phyloP scores from a whole-genome alignment of 2,888 invertebrate genomes.

The Stomorhina lunata region DNA sequence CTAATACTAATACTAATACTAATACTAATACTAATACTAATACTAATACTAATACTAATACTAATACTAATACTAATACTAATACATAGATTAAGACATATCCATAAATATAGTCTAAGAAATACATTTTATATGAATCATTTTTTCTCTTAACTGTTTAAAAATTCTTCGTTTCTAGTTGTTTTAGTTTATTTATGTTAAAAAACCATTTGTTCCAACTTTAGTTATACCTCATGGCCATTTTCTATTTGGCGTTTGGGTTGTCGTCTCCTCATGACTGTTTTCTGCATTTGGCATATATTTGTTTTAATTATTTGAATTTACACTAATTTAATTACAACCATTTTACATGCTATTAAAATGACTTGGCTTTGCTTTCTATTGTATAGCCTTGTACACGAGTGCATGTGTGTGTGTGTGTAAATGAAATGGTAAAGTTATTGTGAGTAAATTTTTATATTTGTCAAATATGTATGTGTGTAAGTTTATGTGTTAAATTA shows the following conservation, averaged over 20 bases:
- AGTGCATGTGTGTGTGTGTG: not conserved
- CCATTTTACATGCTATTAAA: constrained; percentile 55
- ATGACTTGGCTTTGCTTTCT: constrained; percentile 24
- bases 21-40: too few species aligned
- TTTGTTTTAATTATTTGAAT: constrained; percentile 63
- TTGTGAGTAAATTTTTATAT: too few species aligned
- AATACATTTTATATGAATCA: too few species aligned
- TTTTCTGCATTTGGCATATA: constrained; percentile 51
- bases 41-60: too few species aligned
- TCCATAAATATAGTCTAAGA: too few species aligned
- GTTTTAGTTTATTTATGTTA: not conserved
- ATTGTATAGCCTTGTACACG: not conserved
- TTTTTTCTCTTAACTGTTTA: not conserved
- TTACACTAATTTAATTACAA: constrained; percentile 63
- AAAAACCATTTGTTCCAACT: not conserved
- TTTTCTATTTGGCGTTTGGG: not conserved
- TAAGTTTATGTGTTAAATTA: too few species aligned
- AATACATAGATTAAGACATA: too few species aligned
- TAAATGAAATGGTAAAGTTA: too few species aligned
- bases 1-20: too few species aligned
- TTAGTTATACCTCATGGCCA: too few species aligned
- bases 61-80: too few species aligned
- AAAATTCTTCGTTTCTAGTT: not conserved
- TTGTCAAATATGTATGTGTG: too few species aligned
- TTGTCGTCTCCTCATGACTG: not conserved